Base-by-base conservation (phyloP, 2,113 vertebrate species). In the Cyprinodon brontotheroides region DNA sequence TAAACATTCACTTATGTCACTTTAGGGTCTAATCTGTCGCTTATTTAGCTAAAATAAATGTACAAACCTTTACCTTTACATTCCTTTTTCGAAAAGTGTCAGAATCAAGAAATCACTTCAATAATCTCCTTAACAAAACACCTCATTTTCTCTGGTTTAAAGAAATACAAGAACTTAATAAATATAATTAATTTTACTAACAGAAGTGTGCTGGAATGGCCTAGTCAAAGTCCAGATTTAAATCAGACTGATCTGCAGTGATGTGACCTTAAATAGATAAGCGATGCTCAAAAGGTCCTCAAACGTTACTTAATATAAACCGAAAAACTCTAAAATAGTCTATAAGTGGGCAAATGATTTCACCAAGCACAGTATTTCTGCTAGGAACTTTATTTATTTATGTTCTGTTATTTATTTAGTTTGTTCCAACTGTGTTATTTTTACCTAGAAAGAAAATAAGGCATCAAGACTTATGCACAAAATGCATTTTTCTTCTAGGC, bases 311-410 rank as follows among this genome's bases (percentile, higher is more conserved):
- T 15, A 8, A n/a, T n/a, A n/a, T 3, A 57, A 57, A 57, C 20
- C 3, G 17, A n/a, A 57, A 8, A 57, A n/a, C 20, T n/a, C 17
- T n/a, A 20, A 57, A n/a, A 3, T 6, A 7, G n/a, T n/a, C 14
- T 57, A 20, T 10, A 9, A n/a, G 2, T 2, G 17, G 17, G 50
- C 17, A n/a, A 57, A n/a, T 20, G 3, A 15, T 57, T 57, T n/a
- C 50, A n/a, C 10, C 6, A 15, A n/a, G 50, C 50, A 10, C 38
- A 20, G 39, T 64, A 4, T 39, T 63, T 17, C 37, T 39, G 13
- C 37, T 63, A 38, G n/a, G 14, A 80, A 73, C 65, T 64, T 50
- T 63, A 70, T 81, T 85, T 83, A 80, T 79, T 86, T 82, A 82
- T 81, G n/a, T 78, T 73, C 37, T 29, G 43, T 69, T 68, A 68